A percentile compares a stretch with the other conserved stretches of the same genome.
Conservation (phyloP, 2,113 vertebrate species). For the Hyla sarda region DNA sequence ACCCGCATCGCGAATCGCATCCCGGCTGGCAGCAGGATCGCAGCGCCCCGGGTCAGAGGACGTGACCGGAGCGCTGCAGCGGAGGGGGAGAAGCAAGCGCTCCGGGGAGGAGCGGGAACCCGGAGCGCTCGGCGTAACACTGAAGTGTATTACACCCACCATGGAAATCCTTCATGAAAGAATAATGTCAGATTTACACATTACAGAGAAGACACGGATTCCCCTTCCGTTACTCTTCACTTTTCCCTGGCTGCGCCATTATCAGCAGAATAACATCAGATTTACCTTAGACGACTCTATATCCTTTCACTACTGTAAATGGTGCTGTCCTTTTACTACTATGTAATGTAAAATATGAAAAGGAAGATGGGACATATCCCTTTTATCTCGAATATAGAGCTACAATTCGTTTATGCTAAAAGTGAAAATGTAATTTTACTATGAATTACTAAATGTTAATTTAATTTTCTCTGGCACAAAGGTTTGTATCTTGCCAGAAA, state of each 20-base stretch:
- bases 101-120: no score
- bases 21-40: no score
- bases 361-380: not conserved
- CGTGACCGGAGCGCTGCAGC: no score
- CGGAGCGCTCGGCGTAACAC: no score
- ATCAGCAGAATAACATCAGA: not conserved
- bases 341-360: not conserved
- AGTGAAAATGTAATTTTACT: slow-evolving; percentile 50
- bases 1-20: no score
- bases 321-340: not conserved
- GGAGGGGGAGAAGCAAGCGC: no score
- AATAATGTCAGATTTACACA: not conserved
- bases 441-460: slow-evolving; percentile 58
- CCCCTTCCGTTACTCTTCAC: not conserved
- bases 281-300: not conserved
- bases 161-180: slow-evolving; percentile 37
- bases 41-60: no score
- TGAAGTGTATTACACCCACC: slow-evolving; percentile 7
- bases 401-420: slow-evolving; percentile 30
- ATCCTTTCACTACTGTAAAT: not conserved
- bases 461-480: slow-evolving; percentile 49
- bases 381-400: not conserved
- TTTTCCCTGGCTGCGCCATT: not conserved
- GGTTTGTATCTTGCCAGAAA: slow-evolving; percentile 45
- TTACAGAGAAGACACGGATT: slow-evolving; percentile 15